These are phyloP conservation scores for Diplosoma virens DNA, from an alignment of 23 tunicate species.

Conservation along the genomic window DNA sequence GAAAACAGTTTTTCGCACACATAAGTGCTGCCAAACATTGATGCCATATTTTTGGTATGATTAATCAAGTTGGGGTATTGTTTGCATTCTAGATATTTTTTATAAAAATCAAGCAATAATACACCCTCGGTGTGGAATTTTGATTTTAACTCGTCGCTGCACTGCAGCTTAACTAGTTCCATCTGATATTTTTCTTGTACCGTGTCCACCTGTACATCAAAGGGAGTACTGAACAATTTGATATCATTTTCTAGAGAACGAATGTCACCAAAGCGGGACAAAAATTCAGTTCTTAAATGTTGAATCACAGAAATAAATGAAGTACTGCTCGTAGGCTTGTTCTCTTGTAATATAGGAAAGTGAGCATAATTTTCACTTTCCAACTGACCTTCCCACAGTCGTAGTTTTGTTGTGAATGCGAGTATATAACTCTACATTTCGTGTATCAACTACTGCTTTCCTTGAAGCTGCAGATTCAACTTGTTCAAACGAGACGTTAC, in stretches of 20 bases:
- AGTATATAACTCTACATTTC: conserved; percentile 69
- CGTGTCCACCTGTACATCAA: conserved; percentile 41
- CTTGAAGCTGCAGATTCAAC: conserved; percentile 69
- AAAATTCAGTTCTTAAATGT: conserved; percentile 57
- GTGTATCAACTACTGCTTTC: conserved; percentile 58
- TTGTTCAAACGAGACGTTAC: conserved; percentile 68
- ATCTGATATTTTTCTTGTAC: conserved; percentile 59
- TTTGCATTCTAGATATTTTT: conserved; percentile 4
- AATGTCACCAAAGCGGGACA: conserved; percentile 38
- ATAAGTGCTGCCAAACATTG: no score
- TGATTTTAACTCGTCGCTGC: conserved; percentile 41
- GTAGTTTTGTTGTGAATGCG: conserved; percentile 71
- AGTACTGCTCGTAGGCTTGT: conserved; percentile 30
- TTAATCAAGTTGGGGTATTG: conserved; percentile 18
- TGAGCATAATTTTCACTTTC: conserved; percentile 52
- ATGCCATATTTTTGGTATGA: conserved; percentile 45
- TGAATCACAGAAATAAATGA: conserved; percentile 53
- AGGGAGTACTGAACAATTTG: conserved; percentile 66
- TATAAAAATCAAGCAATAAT: conserved; percentile 34
- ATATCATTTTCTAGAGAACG: conserved; percentile 62
- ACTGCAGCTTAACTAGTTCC: conserved; percentile 55
- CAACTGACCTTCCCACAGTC: conserved; percentile 68
- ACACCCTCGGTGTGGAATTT: conserved; percentile 32
- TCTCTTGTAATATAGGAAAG: conserved; percentile 53
- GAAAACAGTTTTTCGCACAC: no score